These are phyloP conservation scores for Lasioglossum figueresi DNA, from an alignment of 2,888 invertebrate species.

Conservation along the genomic window DNA sequence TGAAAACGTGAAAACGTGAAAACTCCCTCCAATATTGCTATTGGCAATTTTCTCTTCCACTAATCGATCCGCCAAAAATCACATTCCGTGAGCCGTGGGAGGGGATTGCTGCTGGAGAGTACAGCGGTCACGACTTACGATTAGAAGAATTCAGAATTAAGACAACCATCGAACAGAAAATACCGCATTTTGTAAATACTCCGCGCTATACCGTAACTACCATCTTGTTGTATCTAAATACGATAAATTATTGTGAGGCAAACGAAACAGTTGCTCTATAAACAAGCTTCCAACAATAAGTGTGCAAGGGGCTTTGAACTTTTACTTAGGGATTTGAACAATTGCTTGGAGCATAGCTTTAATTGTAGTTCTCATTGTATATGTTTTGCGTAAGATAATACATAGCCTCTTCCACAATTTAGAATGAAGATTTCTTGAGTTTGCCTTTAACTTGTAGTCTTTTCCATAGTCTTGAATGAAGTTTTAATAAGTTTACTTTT, in stretches of 20 bases:
- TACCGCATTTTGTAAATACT: neutral
- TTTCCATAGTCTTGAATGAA: neutral
- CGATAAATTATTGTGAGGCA: too few species aligned
- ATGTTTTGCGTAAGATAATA: too few species aligned
- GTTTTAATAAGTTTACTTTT: constrained; percentile 4
- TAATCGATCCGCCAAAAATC: neutral
- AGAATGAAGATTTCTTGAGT: neutral
- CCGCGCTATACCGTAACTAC: neutral
- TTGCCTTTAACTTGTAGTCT: neutral
- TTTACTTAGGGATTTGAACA: too few species aligned
- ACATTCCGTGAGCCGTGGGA: neutral
- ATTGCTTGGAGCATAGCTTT: too few species aligned
- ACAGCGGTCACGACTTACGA: neutral
- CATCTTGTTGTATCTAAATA: too few species aligned
- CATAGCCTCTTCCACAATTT: neutral
- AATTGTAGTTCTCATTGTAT: too few species aligned
- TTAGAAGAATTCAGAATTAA: neutral
- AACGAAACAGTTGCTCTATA: too few species aligned
- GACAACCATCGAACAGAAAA: neutral
- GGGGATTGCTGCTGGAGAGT: neutral
- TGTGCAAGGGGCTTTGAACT: too few species aligned
- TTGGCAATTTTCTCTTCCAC: neutral
- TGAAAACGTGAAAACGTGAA: neutral
- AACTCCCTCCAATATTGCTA: neutral
- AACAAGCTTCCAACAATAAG: too few species aligned